phyloP scores from a whole-genome alignment of 2,113 vertebrate species.

The Cisticola juncidis region DNA sequence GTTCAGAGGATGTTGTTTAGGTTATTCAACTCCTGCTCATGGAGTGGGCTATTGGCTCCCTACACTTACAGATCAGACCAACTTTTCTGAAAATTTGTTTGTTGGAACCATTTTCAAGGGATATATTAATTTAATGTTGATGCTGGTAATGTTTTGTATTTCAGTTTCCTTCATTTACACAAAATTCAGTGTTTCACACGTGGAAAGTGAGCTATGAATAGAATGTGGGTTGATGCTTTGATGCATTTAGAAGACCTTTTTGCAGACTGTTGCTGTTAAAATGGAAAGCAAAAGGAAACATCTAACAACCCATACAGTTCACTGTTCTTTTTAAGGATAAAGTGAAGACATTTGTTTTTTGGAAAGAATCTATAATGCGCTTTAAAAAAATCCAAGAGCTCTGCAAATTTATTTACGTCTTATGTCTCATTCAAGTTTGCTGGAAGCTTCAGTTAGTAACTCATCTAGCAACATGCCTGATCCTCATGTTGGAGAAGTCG shows the following conservation, averaged over 20 bases:
- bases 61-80: not conserved
- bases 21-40: not conserved
- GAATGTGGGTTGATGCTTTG: not conserved
- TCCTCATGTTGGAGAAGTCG: fast-evolving
- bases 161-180: not conserved
- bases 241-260: not conserved
- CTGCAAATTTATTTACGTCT: not conserved
- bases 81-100: not conserved
- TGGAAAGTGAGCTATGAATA: not conserved
- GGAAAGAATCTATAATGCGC: not conserved
- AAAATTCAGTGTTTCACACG: not conserved
- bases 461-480: not conserved
- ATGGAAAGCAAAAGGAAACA: not conserved
- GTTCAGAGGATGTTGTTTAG: not conserved
- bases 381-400: not conserved
- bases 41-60: not conserved
- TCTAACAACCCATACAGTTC: not conserved
- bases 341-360: not conserved
- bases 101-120: not conserved
- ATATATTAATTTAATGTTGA: not conserved
- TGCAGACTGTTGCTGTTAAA: not conserved
- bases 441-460: not conserved
- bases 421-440: not conserved
- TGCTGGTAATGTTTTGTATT: not conserved
- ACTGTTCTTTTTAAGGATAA: not conserved